Evolutionary conservation across 2,113 vertebrate species (phyloP).

Genomic region (Rafetus swinhoei): DNA sequence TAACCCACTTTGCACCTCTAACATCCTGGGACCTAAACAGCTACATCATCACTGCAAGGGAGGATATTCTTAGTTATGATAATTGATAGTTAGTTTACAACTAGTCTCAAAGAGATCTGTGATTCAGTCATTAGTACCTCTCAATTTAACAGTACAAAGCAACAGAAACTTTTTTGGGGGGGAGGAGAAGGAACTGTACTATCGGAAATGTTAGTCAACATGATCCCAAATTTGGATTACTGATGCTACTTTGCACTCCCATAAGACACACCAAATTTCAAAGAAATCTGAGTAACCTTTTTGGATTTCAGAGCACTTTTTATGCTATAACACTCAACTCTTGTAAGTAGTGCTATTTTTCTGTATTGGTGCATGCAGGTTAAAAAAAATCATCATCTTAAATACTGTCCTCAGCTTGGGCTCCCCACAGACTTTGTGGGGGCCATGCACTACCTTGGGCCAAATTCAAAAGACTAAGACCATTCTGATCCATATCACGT

Average conservation of each 20-base stretch:
- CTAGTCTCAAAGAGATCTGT: background rate
- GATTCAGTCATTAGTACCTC: background rate
- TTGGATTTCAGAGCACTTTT: background rate
- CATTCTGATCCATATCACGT: background rate
- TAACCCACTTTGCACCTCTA: background rate
- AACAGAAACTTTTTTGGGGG: background rate
- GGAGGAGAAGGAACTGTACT: background rate
- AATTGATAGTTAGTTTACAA: background rate
- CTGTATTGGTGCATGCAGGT: background rate
- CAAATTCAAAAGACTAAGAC: background rate
- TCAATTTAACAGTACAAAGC: background rate
- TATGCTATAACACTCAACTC: background rate
- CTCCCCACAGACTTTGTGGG: background rate
- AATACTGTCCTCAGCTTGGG: background rate
- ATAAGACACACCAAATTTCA: background rate
- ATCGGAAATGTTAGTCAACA: background rate
- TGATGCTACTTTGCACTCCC: background rate
- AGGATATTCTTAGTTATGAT: background rate
- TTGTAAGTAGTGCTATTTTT: background rate
- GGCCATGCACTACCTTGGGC: background rate
- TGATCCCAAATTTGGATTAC: background rate
- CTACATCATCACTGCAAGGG: background rate
- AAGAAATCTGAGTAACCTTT: background rate
- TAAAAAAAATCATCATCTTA: background rate
- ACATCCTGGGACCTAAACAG: background rate